Evolutionary conservation across 2,888 invertebrate species (phyloP), one percentile per base, ranked within the genome.

Genomic region (Patella ulyssiponensis): DNA sequence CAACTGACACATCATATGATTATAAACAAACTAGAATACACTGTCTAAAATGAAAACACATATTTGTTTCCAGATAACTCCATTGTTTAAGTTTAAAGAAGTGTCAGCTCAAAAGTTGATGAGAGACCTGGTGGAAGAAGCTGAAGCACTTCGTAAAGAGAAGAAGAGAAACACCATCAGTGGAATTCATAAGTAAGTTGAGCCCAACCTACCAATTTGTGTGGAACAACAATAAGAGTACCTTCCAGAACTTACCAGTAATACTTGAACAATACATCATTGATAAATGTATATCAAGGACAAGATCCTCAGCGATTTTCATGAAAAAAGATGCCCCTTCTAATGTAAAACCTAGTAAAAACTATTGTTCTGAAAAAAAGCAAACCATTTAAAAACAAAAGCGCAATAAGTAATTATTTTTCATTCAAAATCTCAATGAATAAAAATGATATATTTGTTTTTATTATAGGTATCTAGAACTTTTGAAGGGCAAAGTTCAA

Each of bases 101-200:
- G 94, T 94, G 87, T 93, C 94, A 0, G 96, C 95, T 0, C 94
- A 94, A 71, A 94, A 94, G 82, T 92, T 96, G 44, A 94, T 95
- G 88, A 92, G 93, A 71, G 94, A 94, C 85, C 93, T 97, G 44
- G 94, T 95, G 76, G 93, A 93, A 0, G 96, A 96, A 90, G 96
- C 96, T 0, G 95, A 96, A 76, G 94, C 94, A 17, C 90, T 95
- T n/a, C 92, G 96, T 76, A 96, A 95, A 89, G 95, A 96, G 88
- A 96, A 96, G 92, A 96, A 96, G 90, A 93, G 96, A 73, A 96
- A 95, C 89, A 95, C 95, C 0, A 95, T 95, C 89, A 95, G 96
- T 2, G 96, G 96, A 4, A 94, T 96, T 82, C 95, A 96, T 89
- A 96, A 95, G 94, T 93, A 86, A 80, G 89, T 81, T 5, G 20